Evolutionary conservation across 2,113 vertebrate species (phyloP), one percentile per base, ranked within the genome.

Genomic region (Phylloscopus whistleri): DNA sequence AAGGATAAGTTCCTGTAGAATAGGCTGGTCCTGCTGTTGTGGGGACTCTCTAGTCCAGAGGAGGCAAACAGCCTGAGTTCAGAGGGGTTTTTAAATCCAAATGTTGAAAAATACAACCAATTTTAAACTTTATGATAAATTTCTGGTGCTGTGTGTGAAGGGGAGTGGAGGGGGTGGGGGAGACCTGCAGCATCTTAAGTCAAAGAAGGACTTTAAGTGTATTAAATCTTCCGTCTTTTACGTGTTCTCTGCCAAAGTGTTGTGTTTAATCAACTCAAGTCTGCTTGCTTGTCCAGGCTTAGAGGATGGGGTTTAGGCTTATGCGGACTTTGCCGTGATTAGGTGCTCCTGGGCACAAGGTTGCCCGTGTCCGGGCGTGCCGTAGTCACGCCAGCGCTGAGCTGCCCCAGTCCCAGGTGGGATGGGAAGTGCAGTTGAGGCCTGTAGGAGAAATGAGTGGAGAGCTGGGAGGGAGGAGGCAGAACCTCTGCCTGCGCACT

Each of bases 381-480:
- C 3, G 33, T n/a, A 49, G 82, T 58, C 79, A 43, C 2, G 28
- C 72, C n/a, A 49, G 75, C 0, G 3, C 59, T 0, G 1, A 35
- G 56, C 43, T 53, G n/a, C 76, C 46, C 43, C 0, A 0, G 3
- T 78, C 89, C 52, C 6, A 0, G 3, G 41, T 31, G 73, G 3
- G 8, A 44, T 31, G 88, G 78, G 87, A 37, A 44, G 28, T 0
- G 11, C 81, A 60, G 39, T 18, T 1, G 4, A 75, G 95, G 64
- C 60, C 53, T 20, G 16, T 52, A 86, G 76, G 70, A 90, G 51
- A 81, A 43, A 70, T 18, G 48, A 76, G 27, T n/a, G 0, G 37
- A 88, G 76, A 92, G 43, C 64, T 96, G 86, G 93, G 94, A 95
- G 94, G 94, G 95, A 95, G 73, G 84, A 92, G 96, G 95, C 95